Conservation (phyloP, 2,113 vertebrate genomes). For the Otocyon megalotis region DNA sequence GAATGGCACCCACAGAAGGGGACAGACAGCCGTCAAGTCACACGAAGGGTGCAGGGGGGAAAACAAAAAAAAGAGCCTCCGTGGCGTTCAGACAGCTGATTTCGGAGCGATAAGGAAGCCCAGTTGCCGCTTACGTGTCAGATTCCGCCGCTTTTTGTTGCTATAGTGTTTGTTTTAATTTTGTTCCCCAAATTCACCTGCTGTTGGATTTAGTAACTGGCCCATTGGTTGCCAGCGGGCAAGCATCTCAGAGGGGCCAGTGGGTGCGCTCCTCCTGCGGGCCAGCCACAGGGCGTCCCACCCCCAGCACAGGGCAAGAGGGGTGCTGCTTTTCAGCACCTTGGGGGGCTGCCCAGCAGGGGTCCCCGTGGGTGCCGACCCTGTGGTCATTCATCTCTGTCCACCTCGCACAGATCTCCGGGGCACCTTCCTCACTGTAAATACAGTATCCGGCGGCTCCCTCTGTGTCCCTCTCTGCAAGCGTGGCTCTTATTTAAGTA, state of each 20-base stretch:
- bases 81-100: not conserved
- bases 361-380: rapidly evolving
- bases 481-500: not conserved
- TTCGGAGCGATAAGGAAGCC: not conserved
- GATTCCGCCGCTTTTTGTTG: not conserved
- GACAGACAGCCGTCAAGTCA: not conserved
- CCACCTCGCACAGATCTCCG: not conserved
- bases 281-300: not conserved
- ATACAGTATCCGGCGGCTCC: not conserved
- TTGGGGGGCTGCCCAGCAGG: not conserved
- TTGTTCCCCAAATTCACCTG: not conserved
- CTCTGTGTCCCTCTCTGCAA: not conserved
- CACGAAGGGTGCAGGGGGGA: not conserved
- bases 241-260: not conserved
- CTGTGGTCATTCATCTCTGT: not conserved
- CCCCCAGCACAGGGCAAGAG: not conserved
- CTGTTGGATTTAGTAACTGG: not conserved
- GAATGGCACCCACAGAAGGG: not conserved
- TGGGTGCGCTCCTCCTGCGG: no score
- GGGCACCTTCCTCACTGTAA: not conserved
- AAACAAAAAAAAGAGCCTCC: not conserved
- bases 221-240: not conserved
- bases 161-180: not conserved
- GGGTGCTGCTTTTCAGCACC: not conserved
- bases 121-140: not conserved